A percentile compares a stretch with the other conserved stretches of the same genome.
phyloP scores from a whole-genome alignment of 2,797 vertebrate genomes.

The Saxicola maurus region DNA sequence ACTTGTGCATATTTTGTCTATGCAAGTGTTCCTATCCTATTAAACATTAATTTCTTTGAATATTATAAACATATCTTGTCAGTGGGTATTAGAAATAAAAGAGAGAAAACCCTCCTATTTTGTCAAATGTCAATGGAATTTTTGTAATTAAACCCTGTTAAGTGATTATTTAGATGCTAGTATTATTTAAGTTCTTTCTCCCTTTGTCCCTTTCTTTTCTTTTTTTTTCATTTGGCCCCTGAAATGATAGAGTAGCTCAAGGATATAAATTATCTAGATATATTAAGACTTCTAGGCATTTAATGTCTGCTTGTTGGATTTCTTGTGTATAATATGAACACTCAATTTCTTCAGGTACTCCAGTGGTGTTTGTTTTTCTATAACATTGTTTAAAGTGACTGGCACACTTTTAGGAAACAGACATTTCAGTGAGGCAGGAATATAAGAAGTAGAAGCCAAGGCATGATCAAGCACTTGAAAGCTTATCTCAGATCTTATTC shows the following conservation, averaged over 20 bases:
- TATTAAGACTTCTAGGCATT: not conserved
- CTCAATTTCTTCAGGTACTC: not conserved
- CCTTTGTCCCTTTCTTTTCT: not conserved
- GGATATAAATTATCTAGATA: not conserved
- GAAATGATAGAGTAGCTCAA: not conserved
- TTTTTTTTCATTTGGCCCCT: not conserved
- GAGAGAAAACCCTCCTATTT: fast-evolving
- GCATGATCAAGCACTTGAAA: not conserved
- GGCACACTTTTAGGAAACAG: not conserved
- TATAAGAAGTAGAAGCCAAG: not conserved
- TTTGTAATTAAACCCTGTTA: not conserved
- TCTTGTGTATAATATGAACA: not conserved
- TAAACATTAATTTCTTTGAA: not conserved
- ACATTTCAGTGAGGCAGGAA: not conserved
- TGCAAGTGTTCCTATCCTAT: not conserved
- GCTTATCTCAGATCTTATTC: not conserved
- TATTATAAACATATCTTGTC: not conserved
- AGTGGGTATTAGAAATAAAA: not conserved
- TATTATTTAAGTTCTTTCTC: not conserved
- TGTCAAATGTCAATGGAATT: not conserved
- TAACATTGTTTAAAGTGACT: not conserved
- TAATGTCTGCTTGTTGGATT: not conserved
- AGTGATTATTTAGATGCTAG: not conserved
- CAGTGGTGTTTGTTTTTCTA: not conserved
- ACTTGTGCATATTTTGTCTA: not conserved